Evolutionary conservation across 2,797 vertebrate genomes (phyloP), one percentile per base, ranked within the genome.

Genomic region (Harpagifer antarcticus): DNA sequence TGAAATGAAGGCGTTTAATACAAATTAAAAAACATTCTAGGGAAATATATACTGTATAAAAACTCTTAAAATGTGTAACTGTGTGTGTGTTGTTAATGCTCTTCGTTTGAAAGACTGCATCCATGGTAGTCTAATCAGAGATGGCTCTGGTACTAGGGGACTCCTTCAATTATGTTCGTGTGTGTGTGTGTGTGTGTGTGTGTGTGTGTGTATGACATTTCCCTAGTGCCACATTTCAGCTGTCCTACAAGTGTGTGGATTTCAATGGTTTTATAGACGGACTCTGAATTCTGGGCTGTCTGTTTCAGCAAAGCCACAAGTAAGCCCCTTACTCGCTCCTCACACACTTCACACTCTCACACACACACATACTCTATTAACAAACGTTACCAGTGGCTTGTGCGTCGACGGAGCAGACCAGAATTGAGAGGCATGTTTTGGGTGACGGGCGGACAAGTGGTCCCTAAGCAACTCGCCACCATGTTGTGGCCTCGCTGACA

Each of bases 21-120:
- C 87, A 94, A 94, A 94, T 92, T 81, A 89, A 91, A 93, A 94
- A 94, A 93, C 92, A 94, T 94, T 94, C 92, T 95, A 93, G 93
- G 93, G 93, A 95, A 94, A 94, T 94, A 91, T 92, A 95, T 92
- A 92, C 90, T 91, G 93, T 94, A 94, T 94, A 94, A 94, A 94
- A 94, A 94, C 92, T 94, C 93, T 94, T 94, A 92, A 90, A 93
- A 91, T 88, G 91, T 93, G 90, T 93, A 78, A 78, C 72, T 92
- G 85, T 67, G 72, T 62, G 61, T 83, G 82, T 85, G 77, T 89
- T 77, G 80, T 87, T 91, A 92, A 94, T 91, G 87, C 79, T 91
- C 84, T 88, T 89, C 71, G 79, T 76, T 84, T 81, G 74, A 90
- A 89, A 86, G 87, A 88, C 87, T 83, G 78, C 79, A 86, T 79